Conservation (phyloP, 2,797 vertebrate species). For the Sebastes steindachneri region DNA sequence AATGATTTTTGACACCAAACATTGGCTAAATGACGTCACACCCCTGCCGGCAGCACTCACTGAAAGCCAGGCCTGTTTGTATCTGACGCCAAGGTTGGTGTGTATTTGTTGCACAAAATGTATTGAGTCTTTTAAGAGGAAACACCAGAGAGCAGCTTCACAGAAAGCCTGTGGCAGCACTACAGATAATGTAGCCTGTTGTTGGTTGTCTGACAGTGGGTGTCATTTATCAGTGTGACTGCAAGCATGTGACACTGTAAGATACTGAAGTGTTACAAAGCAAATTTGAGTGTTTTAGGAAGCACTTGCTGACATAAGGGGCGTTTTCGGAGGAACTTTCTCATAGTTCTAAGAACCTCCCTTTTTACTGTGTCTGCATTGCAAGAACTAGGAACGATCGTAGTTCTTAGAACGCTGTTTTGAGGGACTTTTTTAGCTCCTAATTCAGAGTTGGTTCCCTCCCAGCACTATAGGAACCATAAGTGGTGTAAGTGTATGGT, state of each 20-base stretch:
- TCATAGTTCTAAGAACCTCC: not conserved
- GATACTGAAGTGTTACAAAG: not conserved
- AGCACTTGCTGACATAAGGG: not conserved
- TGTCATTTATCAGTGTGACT: conserved; percentile 1
- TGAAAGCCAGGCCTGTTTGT: conserved; percentile 12
- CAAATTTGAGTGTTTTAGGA: not conserved
- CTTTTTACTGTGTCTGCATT: not conserved
- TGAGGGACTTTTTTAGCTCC: not conserved
- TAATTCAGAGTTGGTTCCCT: not conserved
- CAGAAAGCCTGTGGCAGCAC: not conserved
- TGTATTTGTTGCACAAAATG: not conserved
- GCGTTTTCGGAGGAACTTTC: not conserved
- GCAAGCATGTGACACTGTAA: not conserved
- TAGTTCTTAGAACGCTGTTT: not conserved
- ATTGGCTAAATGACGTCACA: conserved; percentile 31
- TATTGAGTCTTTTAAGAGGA: not conserved
- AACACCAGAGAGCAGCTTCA: not conserved
- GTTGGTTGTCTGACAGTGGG: not conserved
- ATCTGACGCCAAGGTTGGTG: conserved; percentile 15
- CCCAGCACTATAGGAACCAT: not conserved
- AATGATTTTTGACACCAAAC: conserved; percentile 54
- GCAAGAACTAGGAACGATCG: not conserved
- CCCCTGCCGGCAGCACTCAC: not conserved
- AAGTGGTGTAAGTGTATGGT: not conserved
- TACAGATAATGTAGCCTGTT: not conserved